Evolutionary conservation across 2,888 invertebrate genomes (phyloP), one percentile per base, ranked within the genome.

Genomic region (Noctua fimbriata): DNA sequence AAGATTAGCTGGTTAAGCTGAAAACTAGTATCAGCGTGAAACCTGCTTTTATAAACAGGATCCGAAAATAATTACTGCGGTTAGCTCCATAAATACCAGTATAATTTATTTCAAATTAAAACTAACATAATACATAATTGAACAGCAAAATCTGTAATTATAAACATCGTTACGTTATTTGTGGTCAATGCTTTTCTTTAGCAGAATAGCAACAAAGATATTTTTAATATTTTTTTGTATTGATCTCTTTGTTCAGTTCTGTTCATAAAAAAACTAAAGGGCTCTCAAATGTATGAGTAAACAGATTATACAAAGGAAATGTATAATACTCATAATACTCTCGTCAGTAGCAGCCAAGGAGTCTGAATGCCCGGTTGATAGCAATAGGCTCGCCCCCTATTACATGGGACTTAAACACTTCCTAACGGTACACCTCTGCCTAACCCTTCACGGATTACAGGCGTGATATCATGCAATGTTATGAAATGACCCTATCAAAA

Each of bases 31-130:
- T 49, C 16, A 18, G 6, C 5, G 24, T 36, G 24, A 49, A 52
- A 21, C 12, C 24, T 28, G 16, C n/a, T 7, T 24, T 66, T 49
- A 55, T 41, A 66, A 74, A 58, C 41, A 74, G 5, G 36, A 49
- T 41, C 24, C 16, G 2, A 16, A 55, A 73, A 66, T 60, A 79
- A 18, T 32, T 24, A 60, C 24, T 73, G 67, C 47, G 71, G 81
- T 77, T 47, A 60, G 6, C 3, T 16, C 36, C 49, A 66, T 36
- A 58, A 66, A 76, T 52, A 60, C 18, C 10, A 24, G 1, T 7
- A 24, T 41, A 41, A 58, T 58, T 82, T 49, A 52, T 77, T 67
- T 71, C 1, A n/a, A 67, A 70, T 44, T 2, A 14, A 76, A n/a
- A 81, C 24, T 12, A 41, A 55, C 6, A 5, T 58, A 66, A 41